Evolutionary conservation across 2,113 vertebrate species (phyloP).

Genomic region (Lophura nycthemera): DNA sequence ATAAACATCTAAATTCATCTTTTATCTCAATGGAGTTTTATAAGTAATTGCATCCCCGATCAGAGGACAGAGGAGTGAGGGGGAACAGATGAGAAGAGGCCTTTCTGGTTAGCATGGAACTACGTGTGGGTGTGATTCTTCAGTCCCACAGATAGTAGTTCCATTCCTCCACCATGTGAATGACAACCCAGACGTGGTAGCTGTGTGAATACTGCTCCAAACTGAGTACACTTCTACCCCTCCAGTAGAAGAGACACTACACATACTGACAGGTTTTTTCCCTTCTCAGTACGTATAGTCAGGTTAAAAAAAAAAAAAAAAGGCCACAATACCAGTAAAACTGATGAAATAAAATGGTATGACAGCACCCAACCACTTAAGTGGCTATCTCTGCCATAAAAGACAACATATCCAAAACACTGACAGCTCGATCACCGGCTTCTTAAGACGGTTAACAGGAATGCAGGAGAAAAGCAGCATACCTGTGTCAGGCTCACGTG

Average conservation of each 20-base stretch:
- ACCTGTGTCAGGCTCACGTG: neutral
- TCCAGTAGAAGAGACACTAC: neutral
- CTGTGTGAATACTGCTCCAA: neutral
- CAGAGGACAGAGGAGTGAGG: neutral
- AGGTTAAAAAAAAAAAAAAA: neutral
- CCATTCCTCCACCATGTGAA: neutral
- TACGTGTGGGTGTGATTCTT: neutral
- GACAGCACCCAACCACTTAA: accelerated
- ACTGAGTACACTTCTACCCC: neutral
- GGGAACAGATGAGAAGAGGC: neutral
- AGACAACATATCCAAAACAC: neutral
- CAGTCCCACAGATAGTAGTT: neutral
- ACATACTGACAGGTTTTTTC: accelerated
- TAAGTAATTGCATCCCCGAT: neutral
- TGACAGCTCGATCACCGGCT: neutral
- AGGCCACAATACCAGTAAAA: neutral
- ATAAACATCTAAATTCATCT: neutral
- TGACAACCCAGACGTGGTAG: neutral
- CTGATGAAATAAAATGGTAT: neutral
- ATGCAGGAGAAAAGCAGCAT: neutral
- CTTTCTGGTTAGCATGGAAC: neutral
- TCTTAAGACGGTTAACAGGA: neutral
- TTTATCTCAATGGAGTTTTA: neutral
- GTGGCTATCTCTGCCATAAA: neutral
- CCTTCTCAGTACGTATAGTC: neutral